Percentiles rank a stretch among this genome's conserved stretches.
Conservation (phyloP, 2,113 vertebrate species). For the Zapornia atra region DNA sequence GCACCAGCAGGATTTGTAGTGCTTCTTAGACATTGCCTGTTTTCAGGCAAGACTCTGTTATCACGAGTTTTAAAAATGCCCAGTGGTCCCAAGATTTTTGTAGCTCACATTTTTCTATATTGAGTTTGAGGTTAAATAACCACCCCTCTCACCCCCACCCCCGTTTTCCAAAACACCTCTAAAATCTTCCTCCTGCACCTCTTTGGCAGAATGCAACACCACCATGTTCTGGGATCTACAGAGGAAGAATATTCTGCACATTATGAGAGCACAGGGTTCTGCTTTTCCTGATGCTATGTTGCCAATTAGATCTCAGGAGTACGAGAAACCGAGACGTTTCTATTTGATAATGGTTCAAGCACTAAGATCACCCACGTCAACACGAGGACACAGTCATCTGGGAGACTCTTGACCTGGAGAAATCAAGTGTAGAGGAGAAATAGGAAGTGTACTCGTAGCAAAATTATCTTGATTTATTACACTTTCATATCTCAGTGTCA, state of each 20-base stretch:
- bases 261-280: not conserved
- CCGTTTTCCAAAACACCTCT: not conserved
- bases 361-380: not conserved
- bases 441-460: not conserved
- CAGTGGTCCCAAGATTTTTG: not conserved
- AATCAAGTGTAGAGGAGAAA: not conserved
- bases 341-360: not conserved
- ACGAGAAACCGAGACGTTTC: not conserved
- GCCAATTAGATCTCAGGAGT: not conserved
- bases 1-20: not conserved
- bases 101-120: not conserved
- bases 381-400: not conserved
- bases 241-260: not conserved
- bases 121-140: not conserved
- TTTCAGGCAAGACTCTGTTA: not conserved
- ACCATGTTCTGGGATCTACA: not conserved
- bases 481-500: not conserved
- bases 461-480: conserved; percentile 16
- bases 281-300: not conserved
- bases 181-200: not conserved
- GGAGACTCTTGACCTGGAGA: not conserved
- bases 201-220: not conserved
- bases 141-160: too few relatives aligned
- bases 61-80: not conserved
- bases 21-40: not conserved